Evolutionary conservation across 2,888 invertebrate species (phyloP).

Genomic region (Tipula lateralis): DNA sequence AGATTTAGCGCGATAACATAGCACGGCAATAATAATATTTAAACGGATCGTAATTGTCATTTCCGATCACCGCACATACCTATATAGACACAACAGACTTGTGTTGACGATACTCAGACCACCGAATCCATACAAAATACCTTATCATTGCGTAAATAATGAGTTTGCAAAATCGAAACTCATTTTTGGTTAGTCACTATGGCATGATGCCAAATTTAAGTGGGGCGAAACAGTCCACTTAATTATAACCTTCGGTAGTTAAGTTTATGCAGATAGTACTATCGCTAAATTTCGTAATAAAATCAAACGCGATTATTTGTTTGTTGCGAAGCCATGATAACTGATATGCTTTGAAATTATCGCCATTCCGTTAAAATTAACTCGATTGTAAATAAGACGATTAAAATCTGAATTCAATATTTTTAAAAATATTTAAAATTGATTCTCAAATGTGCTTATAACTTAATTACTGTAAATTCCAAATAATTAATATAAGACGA

Average conservation of each 20-base stretch:
- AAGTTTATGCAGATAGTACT: neutral
- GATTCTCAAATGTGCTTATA: neutral
- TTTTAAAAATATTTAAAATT: neutral
- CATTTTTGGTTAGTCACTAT: neutral
- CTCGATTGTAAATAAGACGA: neutral
- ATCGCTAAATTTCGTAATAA: neutral
- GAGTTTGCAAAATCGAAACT: neutral
- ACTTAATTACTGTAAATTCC: neutral
- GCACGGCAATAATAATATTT: neutral
- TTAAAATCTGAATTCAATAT: neutral
- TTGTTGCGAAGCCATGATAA: neutral
- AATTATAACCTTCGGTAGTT: neutral
- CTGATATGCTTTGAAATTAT: neutral
- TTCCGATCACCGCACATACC: neutral
- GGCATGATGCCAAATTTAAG: neutral
- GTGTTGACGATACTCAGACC: neutral
- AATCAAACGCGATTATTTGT: neutral
- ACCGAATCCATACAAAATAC: neutral
- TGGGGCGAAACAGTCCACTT: neutral
- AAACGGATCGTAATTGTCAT: neutral
- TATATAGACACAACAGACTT: no score
- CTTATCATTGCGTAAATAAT: neutral
- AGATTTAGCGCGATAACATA: neutral
- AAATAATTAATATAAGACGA: neutral
- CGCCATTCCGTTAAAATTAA: neutral